Evolutionary conservation across 2,797 vertebrate species (phyloP).

Genomic region (Neosalanx taihuensis): DNA sequence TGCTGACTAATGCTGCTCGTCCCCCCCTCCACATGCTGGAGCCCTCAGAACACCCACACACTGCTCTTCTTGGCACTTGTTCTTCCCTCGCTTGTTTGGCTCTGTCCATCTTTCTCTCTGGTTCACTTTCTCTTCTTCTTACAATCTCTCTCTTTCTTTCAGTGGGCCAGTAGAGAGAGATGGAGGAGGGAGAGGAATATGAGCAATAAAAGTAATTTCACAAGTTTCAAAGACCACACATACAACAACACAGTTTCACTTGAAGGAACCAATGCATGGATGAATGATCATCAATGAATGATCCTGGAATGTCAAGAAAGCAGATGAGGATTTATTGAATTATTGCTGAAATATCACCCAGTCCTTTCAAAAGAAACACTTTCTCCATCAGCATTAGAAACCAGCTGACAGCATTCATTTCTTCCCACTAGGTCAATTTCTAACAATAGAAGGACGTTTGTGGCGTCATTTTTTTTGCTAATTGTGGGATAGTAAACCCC

Average conservation of each 20-base stretch:
- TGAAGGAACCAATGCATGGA: conserved; percentile 31
- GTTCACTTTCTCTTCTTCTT: not conserved
- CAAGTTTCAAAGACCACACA: conserved; percentile 24
- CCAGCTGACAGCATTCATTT: conserved; percentile 54
- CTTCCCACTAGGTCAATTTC: conserved; percentile 48
- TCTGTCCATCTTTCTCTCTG: not conserved
- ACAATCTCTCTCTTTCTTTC: not conserved
- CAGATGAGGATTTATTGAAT: not conserved
- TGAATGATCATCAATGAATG: conserved; percentile 15
- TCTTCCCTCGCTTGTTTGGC: too few relatives aligned
- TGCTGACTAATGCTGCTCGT: conserved; percentile 59
- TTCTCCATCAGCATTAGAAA: conserved; percentile 30
- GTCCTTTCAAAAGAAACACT: conserved; percentile 1
- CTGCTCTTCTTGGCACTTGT: not conserved
- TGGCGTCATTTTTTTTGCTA: conserved; percentile 47
- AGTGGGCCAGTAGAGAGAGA: conserved; percentile 12
- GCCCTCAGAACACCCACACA: conserved; percentile 59
- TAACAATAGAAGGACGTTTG: conserved; percentile 69
- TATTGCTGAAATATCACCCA: not conserved
- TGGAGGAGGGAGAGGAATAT: conserved; percentile 39
- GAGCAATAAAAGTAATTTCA: conserved; percentile 37
- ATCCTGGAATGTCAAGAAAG: not conserved
- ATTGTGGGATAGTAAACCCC: conserved; percentile 53
- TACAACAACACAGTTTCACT: conserved; percentile 31
- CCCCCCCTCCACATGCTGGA: conserved; percentile 50